These are phyloP conservation scores for Peromyscus eremicus DNA, from an alignment of 2,797 vertebrate genomes.

Conservation along the genomic window DNA sequence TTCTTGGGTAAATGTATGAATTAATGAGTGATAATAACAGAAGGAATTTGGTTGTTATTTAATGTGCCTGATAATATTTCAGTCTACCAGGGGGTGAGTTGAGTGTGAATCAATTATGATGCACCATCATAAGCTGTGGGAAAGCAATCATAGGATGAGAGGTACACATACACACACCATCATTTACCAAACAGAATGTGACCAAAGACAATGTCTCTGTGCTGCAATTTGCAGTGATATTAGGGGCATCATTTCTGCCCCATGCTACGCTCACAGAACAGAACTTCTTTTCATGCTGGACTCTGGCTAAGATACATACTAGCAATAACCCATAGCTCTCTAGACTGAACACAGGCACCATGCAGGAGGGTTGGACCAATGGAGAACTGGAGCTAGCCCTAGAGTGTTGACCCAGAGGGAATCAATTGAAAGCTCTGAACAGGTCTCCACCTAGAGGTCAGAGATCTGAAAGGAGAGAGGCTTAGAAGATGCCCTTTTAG, in stretches of 20 bases:
- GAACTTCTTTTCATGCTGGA: not conserved
- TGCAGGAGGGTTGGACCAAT: not conserved
- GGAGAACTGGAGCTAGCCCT: not conserved
- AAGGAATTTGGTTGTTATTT: not conserved
- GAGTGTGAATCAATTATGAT: not conserved
- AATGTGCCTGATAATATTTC: not conserved
- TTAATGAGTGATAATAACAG: not conserved
- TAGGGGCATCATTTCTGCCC: too few species aligned
- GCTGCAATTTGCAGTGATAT: not conserved
- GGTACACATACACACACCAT: not conserved
- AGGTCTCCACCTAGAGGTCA: not conserved
- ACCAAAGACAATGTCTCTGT: not conserved
- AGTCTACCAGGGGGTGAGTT: not conserved
- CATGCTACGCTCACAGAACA: not conserved
- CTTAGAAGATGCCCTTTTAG: not conserved
- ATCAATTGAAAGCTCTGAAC: not conserved
- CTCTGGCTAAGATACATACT: not conserved
- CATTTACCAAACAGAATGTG: not conserved
- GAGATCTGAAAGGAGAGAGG: not conserved
- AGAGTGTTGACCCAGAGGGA: accelerated
- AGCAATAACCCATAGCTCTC: not conserved
- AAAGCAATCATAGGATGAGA: not conserved
- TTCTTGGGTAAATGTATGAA: not conserved
- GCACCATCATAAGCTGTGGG: not conserved
- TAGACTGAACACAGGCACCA: not conserved